These are phyloP conservation scores for Agrilus biguttatus DNA, from an alignment of 2,888 invertebrate genomes.

Conservation along the genomic window DNA sequence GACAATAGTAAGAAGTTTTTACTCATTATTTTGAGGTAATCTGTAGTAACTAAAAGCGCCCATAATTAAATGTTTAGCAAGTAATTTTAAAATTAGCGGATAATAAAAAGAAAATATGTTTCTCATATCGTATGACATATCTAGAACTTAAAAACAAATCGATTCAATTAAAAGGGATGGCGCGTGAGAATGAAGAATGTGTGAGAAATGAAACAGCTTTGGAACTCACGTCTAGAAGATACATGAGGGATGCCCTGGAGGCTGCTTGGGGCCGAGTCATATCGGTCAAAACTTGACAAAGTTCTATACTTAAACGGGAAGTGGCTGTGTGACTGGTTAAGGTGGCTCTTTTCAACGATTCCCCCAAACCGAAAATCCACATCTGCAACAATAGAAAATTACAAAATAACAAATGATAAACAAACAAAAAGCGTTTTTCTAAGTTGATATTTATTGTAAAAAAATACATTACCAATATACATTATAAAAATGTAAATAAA, in stretches of 20 bases:
- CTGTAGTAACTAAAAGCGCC: no score
- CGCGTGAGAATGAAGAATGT: not conserved
- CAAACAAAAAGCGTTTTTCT: no score
- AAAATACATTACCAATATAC: no score
- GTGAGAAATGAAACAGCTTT: not conserved
- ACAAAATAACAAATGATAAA: not conserved
- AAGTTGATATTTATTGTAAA: no score
- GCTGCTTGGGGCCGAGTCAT: conserved; percentile 41
- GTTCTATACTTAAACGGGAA: conserved; percentile 34
- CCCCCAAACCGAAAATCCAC: conserved; percentile 46
- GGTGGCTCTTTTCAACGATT: conserved; percentile 38
- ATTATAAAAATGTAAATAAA: no score
- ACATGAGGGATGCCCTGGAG: conserved; percentile 42
- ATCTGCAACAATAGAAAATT: conserved; percentile 31
- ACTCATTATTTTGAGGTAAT: no score
- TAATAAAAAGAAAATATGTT: no score
- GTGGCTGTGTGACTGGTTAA: conserved; percentile 29
- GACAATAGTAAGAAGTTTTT: no score
- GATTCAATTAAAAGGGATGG: not conserved
- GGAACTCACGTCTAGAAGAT: conserved; percentile 43
- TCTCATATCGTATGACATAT: no score
- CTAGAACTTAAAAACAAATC: not conserved
- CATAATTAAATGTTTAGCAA: no score
- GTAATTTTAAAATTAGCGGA: no score
- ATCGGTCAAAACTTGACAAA: conserved; percentile 37